phyloP scores from a whole-genome alignment of 2,888 invertebrate genomes.

The Anthophora plumipes region DNA sequence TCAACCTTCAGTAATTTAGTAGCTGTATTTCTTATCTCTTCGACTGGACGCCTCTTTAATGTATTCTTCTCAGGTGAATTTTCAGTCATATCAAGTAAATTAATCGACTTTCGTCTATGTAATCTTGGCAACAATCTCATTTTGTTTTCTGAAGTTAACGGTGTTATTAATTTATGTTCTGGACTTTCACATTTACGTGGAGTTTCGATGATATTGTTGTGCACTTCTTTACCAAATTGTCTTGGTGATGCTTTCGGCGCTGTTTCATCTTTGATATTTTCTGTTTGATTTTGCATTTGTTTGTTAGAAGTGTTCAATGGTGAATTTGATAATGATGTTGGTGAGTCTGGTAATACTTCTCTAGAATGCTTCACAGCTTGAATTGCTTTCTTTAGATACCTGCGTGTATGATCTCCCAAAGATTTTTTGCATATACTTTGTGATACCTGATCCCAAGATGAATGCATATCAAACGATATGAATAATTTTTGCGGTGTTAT shows the following conservation, averaged over 20 bases:
- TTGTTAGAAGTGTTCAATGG: conserved; percentile 45
- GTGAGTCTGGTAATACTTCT: conserved; percentile 56
- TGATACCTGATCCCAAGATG: conserved; percentile 1
- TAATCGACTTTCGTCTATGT: conserved; percentile 77
- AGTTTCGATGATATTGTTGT: conserved; percentile 71
- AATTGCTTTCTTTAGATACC: conserved; percentile 8
- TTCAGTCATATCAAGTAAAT: conserved; percentile 60
- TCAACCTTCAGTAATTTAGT: conserved; percentile 74
- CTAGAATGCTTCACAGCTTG: conserved; percentile 55
- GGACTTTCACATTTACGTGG: conserved; percentile 73
- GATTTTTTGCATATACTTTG: neutral
- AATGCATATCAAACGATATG: neutral
- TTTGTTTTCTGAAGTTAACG: conserved; percentile 75
- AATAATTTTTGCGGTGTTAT: conserved; percentile 68
- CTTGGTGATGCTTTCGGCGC: conserved; percentile 78
- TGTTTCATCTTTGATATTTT: conserved; percentile 51
- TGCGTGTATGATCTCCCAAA: neutral
- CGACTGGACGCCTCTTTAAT: conserved; percentile 73
- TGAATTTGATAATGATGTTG: conserved; percentile 55
- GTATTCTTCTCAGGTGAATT: conserved; percentile 72
- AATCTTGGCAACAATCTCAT: conserved; percentile 74
- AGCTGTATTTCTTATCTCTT: conserved; percentile 48
- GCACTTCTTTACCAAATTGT: conserved; percentile 63
- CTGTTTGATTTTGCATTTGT: neutral
- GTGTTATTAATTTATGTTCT: conserved; percentile 75